Base-by-base conservation (phyloP, 37 sponge, comb jelly and placozoan species). In the Chondrilla cf. caribensis region DNA sequence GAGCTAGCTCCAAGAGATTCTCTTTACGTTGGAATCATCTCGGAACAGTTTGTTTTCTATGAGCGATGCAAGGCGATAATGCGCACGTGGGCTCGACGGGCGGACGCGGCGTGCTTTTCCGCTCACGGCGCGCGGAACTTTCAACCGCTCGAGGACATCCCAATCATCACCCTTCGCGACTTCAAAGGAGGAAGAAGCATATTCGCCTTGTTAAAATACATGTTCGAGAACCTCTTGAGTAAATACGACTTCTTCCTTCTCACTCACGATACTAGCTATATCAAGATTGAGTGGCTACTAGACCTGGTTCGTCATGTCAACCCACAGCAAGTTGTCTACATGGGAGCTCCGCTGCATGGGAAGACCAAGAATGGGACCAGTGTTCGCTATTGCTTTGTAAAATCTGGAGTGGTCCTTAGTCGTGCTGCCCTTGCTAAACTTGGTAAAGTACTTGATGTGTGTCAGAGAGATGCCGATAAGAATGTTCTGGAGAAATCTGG, bases 351-450 rank as follows among this genome's bases (percentile, higher is more conserved):
- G 41, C 17, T 37, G 41, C 7, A 3, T 11, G 44, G 64, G 29
- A 62, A 8, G 35, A 26, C 32, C 33, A 67, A 33, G 1, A 67
- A 67, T 26, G 68, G 68, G 35, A 42, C 39, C 3, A 7, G 2
- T 4, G 19, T 73, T 28, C 68, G 68, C 2, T 67, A 67, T 33
- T 67, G 68, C 33, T 67, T 67, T 26, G 14, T 29, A 18, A 38
- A 39, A 21, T 39, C 41, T n/a, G 76, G 76, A 24, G 24, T 73
- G 38, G 76, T 73, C 2, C 76, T 73, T n/a, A 73, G 76, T 40
- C 41, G 76, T 6, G 43, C 76, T 6, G 76, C 76, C 1, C 43
- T 73, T 3, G 76, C 44, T 17, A 73, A 73, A 43, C 44, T 73
- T 22, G 76, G 14, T 1, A n/a, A n/a, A n/a, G 9, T 24, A 11